Evolutionary conservation across 2,113 vertebrate species (phyloP).

Genomic region (Spermophilus dauricus): DNA sequence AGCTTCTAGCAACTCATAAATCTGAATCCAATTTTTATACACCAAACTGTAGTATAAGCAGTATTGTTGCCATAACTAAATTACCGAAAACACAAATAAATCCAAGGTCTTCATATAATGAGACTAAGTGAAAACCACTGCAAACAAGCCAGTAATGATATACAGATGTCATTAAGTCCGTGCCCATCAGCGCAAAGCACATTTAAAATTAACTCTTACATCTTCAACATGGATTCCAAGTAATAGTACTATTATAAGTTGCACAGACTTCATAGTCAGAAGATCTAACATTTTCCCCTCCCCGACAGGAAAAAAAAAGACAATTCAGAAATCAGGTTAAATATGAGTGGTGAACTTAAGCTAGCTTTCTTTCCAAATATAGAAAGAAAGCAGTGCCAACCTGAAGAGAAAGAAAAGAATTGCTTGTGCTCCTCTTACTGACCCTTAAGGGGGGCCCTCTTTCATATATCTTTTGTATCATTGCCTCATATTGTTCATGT

Average conservation of each 20-base stretch:
- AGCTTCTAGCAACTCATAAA: background rate
- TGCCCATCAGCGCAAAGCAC: background rate
- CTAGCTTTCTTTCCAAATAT: slow-evolving; percentile 38
- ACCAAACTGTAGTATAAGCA: background rate
- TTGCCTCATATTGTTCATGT: background rate
- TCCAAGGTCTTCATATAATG: background rate
- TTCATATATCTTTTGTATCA: background rate
- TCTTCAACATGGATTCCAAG: background rate
- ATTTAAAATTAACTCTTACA: background rate
- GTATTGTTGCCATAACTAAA: background rate
- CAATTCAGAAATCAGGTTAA: slow-evolving; percentile 43
- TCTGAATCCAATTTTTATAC: slow-evolving; percentile 7
- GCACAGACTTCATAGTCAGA: background rate
- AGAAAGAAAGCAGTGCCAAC: background rate
- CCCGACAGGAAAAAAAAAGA: background rate
- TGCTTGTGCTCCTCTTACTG: background rate
- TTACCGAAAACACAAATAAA: slow-evolving; percentile 41
- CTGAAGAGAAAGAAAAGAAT: background rate
- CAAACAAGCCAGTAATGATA: background rate
- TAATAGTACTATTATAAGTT: background rate
- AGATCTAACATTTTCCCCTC: background rate
- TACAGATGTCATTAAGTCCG: background rate
- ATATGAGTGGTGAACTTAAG: background rate
- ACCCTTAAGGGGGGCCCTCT: background rate
- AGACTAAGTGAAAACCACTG: background rate